phyloP scores from a whole-genome alignment of 2,888 invertebrate species.

The Iselma pallidipennis region DNA sequence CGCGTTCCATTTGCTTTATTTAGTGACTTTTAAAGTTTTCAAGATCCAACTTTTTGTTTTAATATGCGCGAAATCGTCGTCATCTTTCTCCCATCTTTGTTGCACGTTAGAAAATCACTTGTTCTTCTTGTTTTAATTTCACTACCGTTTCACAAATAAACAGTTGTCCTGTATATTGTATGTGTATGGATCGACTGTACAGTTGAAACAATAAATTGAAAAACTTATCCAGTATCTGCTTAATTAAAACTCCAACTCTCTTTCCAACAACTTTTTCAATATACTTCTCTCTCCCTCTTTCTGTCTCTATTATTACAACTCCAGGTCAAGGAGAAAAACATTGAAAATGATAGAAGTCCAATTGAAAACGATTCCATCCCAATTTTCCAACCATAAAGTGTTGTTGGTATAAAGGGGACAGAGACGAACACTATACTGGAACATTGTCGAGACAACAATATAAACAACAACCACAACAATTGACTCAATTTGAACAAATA shows the following conservation, averaged over 20 bases:
- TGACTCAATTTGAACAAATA: background rate
- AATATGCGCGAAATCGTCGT: background rate
- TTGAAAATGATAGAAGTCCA: background rate
- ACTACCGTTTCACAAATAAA: background rate
- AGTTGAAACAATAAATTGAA: conserved; percentile 8
- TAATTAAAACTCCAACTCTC: conserved; percentile 5
- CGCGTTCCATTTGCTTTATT: conserved; percentile 5
- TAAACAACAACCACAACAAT: background rate
- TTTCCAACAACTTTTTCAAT: background rate
- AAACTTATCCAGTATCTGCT: background rate
- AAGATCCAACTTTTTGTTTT: background rate
- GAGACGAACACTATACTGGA: background rate
- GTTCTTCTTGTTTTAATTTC: background rate
- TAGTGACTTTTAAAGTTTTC: conserved; percentile 5
- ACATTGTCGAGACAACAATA: background rate
- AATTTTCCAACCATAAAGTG: background rate
- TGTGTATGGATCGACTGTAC: background rate
- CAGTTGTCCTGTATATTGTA: background rate
- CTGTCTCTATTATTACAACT: background rate
- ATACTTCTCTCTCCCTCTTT: too few relatives aligned
- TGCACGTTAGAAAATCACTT: background rate
- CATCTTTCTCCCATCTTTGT: background rate
- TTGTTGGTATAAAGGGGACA: background rate
- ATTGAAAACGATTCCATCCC: background rate
- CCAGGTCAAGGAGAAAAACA: background rate